These are phyloP conservation scores for Cynocephalus volans DNA, from an alignment of 2,113 vertebrate genomes.

Conservation along the genomic window DNA sequence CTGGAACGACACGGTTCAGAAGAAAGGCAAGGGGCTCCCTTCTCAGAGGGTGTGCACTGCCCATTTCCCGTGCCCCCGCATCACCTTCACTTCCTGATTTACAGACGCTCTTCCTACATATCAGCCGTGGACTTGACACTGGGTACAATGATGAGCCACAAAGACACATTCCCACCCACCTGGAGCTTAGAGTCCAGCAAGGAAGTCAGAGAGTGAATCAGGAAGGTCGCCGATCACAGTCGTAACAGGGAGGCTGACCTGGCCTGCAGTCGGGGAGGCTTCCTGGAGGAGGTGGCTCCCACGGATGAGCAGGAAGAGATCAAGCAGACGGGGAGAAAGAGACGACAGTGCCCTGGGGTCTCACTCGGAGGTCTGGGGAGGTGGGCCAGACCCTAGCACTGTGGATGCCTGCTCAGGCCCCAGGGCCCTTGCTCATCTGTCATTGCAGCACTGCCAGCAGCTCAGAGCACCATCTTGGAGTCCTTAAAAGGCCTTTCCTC, in stretches of 20 bases:
- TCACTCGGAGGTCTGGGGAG: background rate
- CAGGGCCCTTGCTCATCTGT: accelerated
- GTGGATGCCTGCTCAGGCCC: background rate
- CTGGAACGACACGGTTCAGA: background rate
- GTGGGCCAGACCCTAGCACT: background rate
- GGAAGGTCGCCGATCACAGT: too few species aligned
- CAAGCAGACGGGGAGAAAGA: background rate
- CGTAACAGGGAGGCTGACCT: background rate
- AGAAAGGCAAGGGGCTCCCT: background rate
- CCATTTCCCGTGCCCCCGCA: background rate
- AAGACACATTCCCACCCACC: background rate
- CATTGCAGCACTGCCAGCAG: accelerated
- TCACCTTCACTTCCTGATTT: background rate
- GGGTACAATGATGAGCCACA: accelerated
- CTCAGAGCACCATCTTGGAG: background rate
- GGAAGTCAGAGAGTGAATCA: background rate
- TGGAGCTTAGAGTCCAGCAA: background rate
- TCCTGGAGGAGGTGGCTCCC: background rate
- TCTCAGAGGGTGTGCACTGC: too few species aligned
- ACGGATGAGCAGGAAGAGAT: background rate
- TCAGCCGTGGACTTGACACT: too few species aligned
- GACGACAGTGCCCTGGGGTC: background rate
- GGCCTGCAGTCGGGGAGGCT: background rate
- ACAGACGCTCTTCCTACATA: background rate
- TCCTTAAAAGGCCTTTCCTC: background rate